Conservation (phyloP, 2,888 invertebrate species). For the Synanthedon myopaeformis region DNA sequence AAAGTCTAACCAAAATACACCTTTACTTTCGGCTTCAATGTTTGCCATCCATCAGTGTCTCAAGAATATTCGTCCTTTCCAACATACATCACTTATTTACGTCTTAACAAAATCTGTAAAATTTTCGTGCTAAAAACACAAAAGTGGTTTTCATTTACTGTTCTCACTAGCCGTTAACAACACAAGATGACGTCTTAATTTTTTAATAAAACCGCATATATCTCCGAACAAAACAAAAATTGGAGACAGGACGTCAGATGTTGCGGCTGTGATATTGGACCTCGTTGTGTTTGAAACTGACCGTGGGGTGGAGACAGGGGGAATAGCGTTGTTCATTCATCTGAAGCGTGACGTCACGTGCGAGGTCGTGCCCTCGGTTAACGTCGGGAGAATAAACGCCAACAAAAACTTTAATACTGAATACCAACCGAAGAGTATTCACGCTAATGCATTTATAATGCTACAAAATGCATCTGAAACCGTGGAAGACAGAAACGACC, state of each 20-base stretch:
- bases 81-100: too few relatives aligned
- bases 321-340: constrained; percentile 56
- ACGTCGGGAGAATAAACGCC: constrained; percentile 26
- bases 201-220: background rate
- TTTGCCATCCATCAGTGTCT: too few relatives aligned
- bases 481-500: background rate
- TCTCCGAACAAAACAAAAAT: constrained; percentile 4
- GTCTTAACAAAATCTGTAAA: too few relatives aligned
- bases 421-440: constrained; percentile 8
- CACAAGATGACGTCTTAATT: background rate
- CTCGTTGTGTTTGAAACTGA: constrained; percentile 36
- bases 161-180: background rate
- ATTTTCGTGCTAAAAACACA: too few relatives aligned
- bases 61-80: too few relatives aligned
- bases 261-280: constrained; percentile 38
- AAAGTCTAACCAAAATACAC: too few relatives aligned
- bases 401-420: constrained; percentile 25
- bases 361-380: constrained; percentile 53
- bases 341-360: constrained; percentile 53
- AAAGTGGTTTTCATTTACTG: too few relatives aligned
- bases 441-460: constrained; percentile 47
- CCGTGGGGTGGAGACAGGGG: constrained; percentile 25
- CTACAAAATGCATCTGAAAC: constrained; percentile 9
- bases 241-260: constrained; percentile 31
- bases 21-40: too few relatives aligned